Conservation (phyloP, 2,797 vertebrate species). For the Falco peregrinus region DNA sequence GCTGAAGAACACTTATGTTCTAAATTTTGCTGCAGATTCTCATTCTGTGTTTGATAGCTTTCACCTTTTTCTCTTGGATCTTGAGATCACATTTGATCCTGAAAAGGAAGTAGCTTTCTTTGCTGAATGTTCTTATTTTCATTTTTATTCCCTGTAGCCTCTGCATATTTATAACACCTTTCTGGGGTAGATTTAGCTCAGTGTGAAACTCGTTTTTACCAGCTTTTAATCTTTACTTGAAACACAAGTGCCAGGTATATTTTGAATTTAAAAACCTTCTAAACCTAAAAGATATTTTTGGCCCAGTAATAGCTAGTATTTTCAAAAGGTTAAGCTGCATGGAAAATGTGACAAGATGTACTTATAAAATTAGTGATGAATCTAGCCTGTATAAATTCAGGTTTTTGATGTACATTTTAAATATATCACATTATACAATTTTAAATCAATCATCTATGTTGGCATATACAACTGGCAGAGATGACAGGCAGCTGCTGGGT, state of each 20-base stretch:
- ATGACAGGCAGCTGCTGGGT: neutral
- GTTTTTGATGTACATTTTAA: neutral
- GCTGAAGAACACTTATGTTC: neutral
- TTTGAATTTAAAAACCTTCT: conserved; percentile 19
- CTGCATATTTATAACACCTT: conserved; percentile 42
- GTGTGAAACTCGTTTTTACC: neutral
- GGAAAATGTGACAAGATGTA: neutral
- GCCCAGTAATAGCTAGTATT: neutral
- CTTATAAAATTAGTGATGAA: neutral
- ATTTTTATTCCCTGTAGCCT: neutral
- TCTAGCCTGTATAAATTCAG: neutral
- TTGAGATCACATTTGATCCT: neutral
- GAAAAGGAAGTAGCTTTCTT: conserved; percentile 3
- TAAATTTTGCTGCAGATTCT: neutral
- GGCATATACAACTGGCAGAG: neutral
- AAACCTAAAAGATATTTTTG: neutral
- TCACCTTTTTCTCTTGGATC: neutral
- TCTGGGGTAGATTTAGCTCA: conserved; percentile 2
- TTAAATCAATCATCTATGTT: neutral
- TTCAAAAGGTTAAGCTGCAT: conserved; percentile 12
- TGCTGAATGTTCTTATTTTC: neutral
- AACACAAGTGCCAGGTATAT: neutral
- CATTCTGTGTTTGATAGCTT: neutral
- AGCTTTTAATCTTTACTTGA: conserved; percentile 45
- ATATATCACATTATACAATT: neutral